Evolutionary conservation across 2,113 vertebrate species (phyloP).

Genomic region (Campylomormyrus numenius): DNA sequence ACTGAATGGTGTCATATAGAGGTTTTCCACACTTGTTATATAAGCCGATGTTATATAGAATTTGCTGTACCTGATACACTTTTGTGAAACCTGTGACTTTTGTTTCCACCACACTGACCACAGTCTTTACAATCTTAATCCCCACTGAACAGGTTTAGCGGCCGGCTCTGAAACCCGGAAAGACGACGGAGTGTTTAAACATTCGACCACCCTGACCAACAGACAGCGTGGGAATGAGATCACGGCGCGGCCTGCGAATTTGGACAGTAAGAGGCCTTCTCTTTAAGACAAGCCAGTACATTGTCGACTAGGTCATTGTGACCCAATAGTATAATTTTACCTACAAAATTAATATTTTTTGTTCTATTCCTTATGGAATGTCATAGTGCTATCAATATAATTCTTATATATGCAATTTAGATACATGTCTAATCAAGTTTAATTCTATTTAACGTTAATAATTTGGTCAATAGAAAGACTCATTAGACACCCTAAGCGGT

Average conservation of each 20-base stretch:
- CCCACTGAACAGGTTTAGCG: background rate
- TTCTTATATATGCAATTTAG: background rate
- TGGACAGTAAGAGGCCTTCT: constrained; percentile 71
- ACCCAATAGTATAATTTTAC: background rate
- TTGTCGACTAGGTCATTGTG: background rate
- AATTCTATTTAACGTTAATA: background rate
- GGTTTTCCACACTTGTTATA: background rate
- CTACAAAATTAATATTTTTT: background rate
- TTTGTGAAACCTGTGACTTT: background rate
- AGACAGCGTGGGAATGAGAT: constrained; percentile 88
- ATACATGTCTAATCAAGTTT: background rate
- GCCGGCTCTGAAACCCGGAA: constrained; percentile 39
- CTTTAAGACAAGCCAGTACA: background rate
- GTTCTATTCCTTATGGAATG: background rate
- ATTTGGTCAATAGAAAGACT: background rate
- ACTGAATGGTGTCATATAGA: background rate
- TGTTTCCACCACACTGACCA: background rate
- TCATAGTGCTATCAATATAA: background rate
- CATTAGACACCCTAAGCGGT: background rate
- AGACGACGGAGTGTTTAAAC: constrained; percentile 54
- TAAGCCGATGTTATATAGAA: background rate
- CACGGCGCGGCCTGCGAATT: constrained; percentile 75
- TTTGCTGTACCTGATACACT: background rate
- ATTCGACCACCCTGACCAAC: constrained; percentile 85
- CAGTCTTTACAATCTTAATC: background rate